Conservation (phyloP, 2,888 invertebrate genomes). For the Ferrisia virgata region DNA sequence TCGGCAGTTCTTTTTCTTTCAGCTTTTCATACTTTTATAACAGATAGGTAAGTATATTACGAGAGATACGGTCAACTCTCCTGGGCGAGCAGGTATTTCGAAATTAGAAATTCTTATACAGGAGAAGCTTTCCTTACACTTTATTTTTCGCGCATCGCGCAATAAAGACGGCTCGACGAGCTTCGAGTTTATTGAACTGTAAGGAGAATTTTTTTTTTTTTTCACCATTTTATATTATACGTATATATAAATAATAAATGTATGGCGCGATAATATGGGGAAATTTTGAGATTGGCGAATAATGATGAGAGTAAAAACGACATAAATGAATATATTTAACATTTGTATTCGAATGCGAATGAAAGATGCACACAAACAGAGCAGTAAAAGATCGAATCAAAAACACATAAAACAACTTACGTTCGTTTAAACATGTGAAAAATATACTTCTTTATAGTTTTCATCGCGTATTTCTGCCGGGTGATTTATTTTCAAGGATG, state of each 20-base stretch:
- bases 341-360: background rate
- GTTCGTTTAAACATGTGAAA: background rate
- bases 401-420: background rate
- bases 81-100: background rate
- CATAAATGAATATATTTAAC: conserved; percentile 6
- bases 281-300: background rate
- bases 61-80: background rate
- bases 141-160: background rate
- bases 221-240: background rate
- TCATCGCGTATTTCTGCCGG: background rate
- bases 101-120: background rate
- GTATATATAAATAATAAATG: background rate
- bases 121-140: background rate
- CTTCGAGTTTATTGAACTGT: background rate
- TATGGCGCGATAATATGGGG: background rate
- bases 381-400: background rate
- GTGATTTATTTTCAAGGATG: background rate
- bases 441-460: background rate
- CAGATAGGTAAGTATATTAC: background rate
- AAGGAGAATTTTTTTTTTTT: background rate
- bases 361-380: background rate
- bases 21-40: background rate
- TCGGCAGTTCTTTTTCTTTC: background rate
- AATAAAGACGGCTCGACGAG: background rate
- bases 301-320: background rate